A percentile compares a stretch with the other conserved stretches of the same genome.
These are phyloP conservation scores for Clarias platycephalus DNA, from an alignment of 2,797 vertebrate species.

Conservation along the genomic window DNA sequence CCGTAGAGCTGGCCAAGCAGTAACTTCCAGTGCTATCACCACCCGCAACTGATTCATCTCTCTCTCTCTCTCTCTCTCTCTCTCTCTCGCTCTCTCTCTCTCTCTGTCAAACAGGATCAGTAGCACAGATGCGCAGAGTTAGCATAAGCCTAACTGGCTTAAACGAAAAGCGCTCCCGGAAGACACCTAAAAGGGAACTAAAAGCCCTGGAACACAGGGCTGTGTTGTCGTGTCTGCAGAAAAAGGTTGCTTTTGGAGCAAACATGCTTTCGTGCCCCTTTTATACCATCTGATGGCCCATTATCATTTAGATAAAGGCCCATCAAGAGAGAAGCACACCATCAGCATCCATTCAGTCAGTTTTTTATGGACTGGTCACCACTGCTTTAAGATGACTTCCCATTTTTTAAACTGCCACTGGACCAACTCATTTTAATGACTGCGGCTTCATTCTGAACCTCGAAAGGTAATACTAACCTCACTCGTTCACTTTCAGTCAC, in stretches of 20 bases:
- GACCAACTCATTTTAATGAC: constrained; percentile 22
- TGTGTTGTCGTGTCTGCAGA: constrained; percentile 54
- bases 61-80: constrained; percentile 10
- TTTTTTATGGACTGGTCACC: constrained; percentile 52
- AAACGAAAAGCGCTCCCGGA: constrained; percentile 55
- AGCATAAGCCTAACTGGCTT: constrained; percentile 57
- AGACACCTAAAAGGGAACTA: constrained; percentile 55
- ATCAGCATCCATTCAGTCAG: constrained; percentile 50
- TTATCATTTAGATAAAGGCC: constrained; percentile 54
- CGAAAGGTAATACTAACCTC: not conserved
- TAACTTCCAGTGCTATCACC: constrained; percentile 50
- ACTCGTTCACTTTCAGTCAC: not conserved
- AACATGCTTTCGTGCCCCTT: constrained; percentile 43
- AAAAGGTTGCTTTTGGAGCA: constrained; percentile 52
- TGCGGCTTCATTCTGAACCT: constrained; percentile 2
- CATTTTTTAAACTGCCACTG: constrained; percentile 46
- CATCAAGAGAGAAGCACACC: constrained; percentile 43
- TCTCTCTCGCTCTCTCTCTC: constrained; percentile 18
- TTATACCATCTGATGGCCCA: constrained; percentile 50
- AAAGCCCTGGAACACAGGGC: constrained; percentile 44
- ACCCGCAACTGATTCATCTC: constrained; percentile 48
- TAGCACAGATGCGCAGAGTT: constrained; percentile 51
- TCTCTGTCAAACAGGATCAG: constrained; percentile 45
- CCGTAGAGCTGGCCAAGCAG: constrained; percentile 50
- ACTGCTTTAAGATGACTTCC: constrained; percentile 45